These are phyloP conservation scores for Kryphioiulus occultus DNA, from an alignment of 2,888 invertebrate genomes.

Conservation along the genomic window DNA sequence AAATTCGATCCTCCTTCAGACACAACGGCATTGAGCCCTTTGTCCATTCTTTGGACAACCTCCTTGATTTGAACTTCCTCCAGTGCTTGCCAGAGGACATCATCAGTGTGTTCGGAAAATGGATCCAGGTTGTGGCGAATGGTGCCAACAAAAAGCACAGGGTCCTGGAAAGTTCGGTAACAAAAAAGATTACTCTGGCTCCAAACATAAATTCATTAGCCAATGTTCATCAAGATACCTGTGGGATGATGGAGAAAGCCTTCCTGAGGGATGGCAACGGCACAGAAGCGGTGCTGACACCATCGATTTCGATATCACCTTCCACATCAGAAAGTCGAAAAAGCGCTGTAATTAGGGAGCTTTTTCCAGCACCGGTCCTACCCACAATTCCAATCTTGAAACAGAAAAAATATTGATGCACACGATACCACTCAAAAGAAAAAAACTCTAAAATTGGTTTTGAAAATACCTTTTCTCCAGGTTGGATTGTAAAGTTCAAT, in stretches of 20 bases:
- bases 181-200: not conserved
- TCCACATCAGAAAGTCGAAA: slow-evolving; percentile 64
- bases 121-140: slow-evolving; percentile 90
- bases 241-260: slow-evolving; percentile 50
- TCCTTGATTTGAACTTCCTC: slow-evolving; percentile 83
- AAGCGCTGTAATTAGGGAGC: slow-evolving; percentile 71
- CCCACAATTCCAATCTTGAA: slow-evolving; percentile 75
- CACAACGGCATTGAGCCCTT: slow-evolving; percentile 74
- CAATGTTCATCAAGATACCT: slow-evolving; percentile 33
- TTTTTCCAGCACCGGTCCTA: slow-evolving; percentile 85
- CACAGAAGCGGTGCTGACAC: slow-evolving; percentile 16
- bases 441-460: not conserved
- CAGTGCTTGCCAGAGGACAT: slow-evolving; percentile 81
- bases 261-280: slow-evolving; percentile 43
- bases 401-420: too few relatives aligned
- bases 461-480: slow-evolving; percentile 72
- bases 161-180: slow-evolving; percentile 71
- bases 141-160: slow-evolving; percentile 85
- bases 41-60: slow-evolving; percentile 70
- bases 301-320: slow-evolving; percentile 50
- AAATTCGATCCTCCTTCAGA: slow-evolving; percentile 81
- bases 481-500: slow-evolving; percentile 73
- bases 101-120: slow-evolving; percentile 80
- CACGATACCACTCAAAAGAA: not conserved
- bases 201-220: too few relatives aligned